Conservation (phyloP, 2,888 invertebrate genomes). For the Lepidochitona cinerea region DNA sequence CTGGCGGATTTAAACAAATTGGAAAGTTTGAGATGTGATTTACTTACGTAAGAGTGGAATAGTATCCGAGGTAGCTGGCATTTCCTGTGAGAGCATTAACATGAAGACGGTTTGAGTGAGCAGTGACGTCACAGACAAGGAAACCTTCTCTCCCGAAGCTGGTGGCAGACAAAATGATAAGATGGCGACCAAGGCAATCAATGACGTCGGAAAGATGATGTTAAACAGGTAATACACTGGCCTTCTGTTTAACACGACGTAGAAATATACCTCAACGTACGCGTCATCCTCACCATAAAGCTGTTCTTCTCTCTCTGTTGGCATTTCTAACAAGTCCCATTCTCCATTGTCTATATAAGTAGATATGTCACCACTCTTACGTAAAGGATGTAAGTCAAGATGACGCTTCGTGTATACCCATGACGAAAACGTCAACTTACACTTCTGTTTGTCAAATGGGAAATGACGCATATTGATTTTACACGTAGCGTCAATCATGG, state of each 20-base stretch:
- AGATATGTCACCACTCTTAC: background rate
- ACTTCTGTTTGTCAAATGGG: background rate
- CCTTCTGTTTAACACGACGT: background rate
- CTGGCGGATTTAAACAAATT: too few species aligned
- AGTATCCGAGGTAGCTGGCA: background rate
- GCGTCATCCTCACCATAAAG: background rate
- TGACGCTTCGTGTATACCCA: background rate
- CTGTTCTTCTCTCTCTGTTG: background rate
- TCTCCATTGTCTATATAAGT: slow-evolving; percentile 6
- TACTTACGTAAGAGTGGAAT: background rate
- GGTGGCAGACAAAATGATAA: slow-evolving; percentile 5
- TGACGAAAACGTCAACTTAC: background rate
- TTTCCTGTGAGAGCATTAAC: background rate
- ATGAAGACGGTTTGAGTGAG: slow-evolving; percentile 3
- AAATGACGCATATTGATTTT: slow-evolving; percentile 1
- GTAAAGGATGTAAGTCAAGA: background rate
- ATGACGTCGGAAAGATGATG: background rate
- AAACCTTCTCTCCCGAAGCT: slow-evolving; percentile 5
- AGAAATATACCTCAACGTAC: background rate
- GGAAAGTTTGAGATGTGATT: background rate
- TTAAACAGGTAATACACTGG: slow-evolving; percentile 5
- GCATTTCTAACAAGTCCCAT: background rate
- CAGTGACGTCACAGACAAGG: background rate
- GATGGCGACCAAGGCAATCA: slow-evolving; percentile 2
- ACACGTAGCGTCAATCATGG: background rate